Conservation (phyloP, 1,140 invertebrate genomes). For the Aleiodes sp. region DNA sequence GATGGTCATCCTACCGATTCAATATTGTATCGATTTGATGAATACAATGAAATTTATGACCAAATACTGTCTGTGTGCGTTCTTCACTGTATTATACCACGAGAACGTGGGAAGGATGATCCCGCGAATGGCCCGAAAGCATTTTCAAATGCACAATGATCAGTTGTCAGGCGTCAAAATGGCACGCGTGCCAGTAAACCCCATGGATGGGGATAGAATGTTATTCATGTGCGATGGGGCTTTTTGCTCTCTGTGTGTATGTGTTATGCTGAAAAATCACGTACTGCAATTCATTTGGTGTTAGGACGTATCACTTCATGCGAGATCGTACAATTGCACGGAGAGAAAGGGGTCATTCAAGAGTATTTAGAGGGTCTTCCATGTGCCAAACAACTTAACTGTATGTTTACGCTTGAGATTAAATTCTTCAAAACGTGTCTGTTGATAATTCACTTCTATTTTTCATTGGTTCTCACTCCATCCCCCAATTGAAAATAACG, state of each 20-base stretch:
- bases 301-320: slow-evolving; percentile 2
- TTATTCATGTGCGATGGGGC: no score
- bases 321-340: not conserved
- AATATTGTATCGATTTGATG: not conserved
- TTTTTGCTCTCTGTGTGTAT: not conserved
- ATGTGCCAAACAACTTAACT: not conserved
- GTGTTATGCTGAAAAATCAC: slow-evolving; percentile 3
- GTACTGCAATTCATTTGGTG: not conserved
- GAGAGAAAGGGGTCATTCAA: not conserved
- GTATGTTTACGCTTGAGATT: slow-evolving; percentile 14
- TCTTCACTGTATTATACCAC: not conserved
- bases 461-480: no score
- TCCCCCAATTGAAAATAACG: not conserved
- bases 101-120: slow-evolving; percentile 21
- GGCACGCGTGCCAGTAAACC: slow-evolving; percentile 1
- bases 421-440: not conserved
- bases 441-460: not conserved
- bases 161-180: slow-evolving; percentile 3
- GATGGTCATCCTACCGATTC: not conserved
- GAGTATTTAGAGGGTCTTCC: not conserved
- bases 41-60: not conserved
- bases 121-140: not conserved
- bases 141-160: slow-evolving; percentile 3
- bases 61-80: not conserved
- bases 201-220: no score